Evolutionary conservation across 2,113 vertebrate species (phyloP).

Genomic region (Lophius piscatorius): DNA sequence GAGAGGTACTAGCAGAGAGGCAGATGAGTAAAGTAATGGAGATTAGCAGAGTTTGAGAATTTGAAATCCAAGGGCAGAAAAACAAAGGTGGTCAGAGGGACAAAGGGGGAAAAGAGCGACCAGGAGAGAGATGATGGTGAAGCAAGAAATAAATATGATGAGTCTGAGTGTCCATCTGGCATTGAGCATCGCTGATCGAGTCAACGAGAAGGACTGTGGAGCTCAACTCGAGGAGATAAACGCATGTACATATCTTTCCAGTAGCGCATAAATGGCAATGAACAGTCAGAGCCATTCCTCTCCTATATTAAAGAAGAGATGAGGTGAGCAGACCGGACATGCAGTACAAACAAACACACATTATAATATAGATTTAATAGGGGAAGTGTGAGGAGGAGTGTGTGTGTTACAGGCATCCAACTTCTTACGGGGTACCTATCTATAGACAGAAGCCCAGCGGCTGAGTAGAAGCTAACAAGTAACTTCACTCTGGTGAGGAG

Average conservation of each 20-base stretch:
- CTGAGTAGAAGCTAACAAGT: slow-evolving; percentile 43
- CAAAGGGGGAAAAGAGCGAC: background rate
- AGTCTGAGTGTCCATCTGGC: slow-evolving; percentile 36
- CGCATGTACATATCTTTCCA: slow-evolving; percentile 26
- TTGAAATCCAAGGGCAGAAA: slow-evolving; percentile 11
- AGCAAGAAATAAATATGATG: slow-evolving; percentile 10
- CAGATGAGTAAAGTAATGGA: background rate
- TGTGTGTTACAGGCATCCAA: slow-evolving; percentile 16
- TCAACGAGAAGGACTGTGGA: slow-evolving; percentile 14
- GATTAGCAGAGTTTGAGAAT: background rate
- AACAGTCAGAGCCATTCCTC: slow-evolving; percentile 32
- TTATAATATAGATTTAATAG: background rate
- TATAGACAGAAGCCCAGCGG: slow-evolving; percentile 24
- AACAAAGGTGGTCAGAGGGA: background rate
- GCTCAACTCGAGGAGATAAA: slow-evolving; percentile 12
- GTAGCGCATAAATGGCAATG: slow-evolving; percentile 48
- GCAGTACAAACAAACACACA: slow-evolving; percentile 4
- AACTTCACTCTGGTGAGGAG: slow-evolving; percentile 38
- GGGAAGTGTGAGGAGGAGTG: slow-evolving; percentile 8
- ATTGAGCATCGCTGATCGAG: slow-evolving; percentile 34
- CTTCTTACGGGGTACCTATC: slow-evolving; percentile 34
- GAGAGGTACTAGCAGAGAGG: background rate
- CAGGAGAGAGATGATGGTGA: background rate
- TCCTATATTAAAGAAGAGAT: slow-evolving; percentile 41
- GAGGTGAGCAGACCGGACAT: slow-evolving; percentile 18